Evolutionary conservation across 2,888 invertebrate genomes (phyloP).

Genomic region (Ceramica pisi): DNA sequence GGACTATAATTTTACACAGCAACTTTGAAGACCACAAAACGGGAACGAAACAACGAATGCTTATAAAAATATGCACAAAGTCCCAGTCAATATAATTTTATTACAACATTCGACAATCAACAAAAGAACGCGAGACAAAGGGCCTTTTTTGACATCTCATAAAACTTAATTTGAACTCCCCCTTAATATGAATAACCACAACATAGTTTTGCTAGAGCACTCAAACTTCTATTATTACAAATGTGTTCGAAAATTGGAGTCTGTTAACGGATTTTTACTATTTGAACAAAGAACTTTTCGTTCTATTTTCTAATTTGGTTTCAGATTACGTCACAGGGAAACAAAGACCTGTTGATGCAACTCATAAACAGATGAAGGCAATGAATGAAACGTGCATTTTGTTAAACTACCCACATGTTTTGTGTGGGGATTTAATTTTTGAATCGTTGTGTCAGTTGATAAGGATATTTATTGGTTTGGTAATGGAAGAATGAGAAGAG

Average conservation of each 20-base stretch:
- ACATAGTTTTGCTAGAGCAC: constrained; percentile 55
- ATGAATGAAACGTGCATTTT: constrained; percentile 75
- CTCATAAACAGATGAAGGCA: constrained; percentile 79
- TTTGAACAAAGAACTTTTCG: constrained; percentile 80
- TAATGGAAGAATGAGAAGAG: constrained; percentile 45
- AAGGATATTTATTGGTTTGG: constrained; percentile 53
- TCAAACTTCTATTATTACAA: constrained; percentile 61
- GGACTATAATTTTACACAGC: constrained; percentile 48
- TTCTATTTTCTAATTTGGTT: constrained; percentile 84
- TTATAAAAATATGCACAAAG: constrained; percentile 48
- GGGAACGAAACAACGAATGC: constrained; percentile 49
- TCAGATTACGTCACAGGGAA: constrained; percentile 81
- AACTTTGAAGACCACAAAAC: constrained; percentile 46
- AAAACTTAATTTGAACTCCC: constrained; percentile 75
- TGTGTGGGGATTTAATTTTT: constrained; percentile 60
- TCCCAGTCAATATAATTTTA: constrained; percentile 65
- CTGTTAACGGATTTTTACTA: constrained; percentile 72
- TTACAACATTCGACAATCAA: constrained; percentile 63
- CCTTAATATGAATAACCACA: constrained; percentile 64
- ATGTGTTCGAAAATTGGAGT: constrained; percentile 64
- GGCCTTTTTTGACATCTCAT: constrained; percentile 70
- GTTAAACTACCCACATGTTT: constrained; percentile 70
- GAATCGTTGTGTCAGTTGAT: constrained; percentile 63
- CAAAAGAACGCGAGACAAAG: constrained; percentile 73
- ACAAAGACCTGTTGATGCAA: constrained; percentile 81